These are phyloP conservation scores for Poeciliopsis turneri DNA, from an alignment of 2,797 vertebrate species.

Conservation along the genomic window DNA sequence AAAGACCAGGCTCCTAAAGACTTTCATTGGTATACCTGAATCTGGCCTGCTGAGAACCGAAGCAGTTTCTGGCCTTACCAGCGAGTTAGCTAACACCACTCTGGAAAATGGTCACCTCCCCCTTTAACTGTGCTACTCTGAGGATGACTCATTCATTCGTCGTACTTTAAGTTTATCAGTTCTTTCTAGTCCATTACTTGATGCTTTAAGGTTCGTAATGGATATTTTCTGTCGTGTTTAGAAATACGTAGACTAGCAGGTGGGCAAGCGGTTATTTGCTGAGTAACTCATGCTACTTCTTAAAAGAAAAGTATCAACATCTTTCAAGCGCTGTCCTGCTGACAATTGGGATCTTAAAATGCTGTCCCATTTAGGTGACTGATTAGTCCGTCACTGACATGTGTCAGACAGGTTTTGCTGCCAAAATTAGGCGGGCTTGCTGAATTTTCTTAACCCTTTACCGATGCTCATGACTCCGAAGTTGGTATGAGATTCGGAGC, in stretches of 20 bases:
- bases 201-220: background rate
- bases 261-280: background rate
- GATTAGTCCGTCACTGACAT: background rate
- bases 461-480: background rate
- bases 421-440: constrained; percentile 5
- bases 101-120: constrained; percentile 72
- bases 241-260: background rate
- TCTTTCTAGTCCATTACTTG: background rate
- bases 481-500: background rate
- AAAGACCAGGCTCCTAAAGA: background rate
- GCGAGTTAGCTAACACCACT: constrained; percentile 36
- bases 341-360: background rate
- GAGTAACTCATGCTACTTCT: constrained; percentile 1
- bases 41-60: too few species aligned
- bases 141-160: constrained; percentile 73
- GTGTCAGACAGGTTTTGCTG: background rate
- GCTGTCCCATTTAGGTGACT: background rate
- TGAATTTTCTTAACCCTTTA: background rate
- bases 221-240: accelerated
- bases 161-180: background rate
- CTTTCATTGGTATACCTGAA: background rate
- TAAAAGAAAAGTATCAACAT: background rate
- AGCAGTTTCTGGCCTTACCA: constrained; percentile 3
- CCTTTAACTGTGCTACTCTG: constrained; percentile 24
- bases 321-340: background rate